Evolutionary conservation across 2,797 vertebrate species (phyloP), one percentile per base, ranked within the genome.

Genomic region (Remorina albescens): DNA sequence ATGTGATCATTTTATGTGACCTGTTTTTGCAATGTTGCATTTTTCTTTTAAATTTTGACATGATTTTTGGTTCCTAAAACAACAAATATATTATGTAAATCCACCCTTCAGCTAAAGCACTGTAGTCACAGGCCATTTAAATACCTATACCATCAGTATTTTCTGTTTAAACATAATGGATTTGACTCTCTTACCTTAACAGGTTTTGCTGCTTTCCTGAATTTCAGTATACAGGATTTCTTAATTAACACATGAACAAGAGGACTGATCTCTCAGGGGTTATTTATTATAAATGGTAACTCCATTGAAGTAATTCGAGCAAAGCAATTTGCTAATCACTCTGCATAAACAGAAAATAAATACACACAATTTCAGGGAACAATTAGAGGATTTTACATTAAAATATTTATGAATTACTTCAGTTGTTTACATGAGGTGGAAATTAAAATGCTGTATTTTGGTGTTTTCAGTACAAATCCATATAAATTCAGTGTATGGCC

Each of bases 261-360:
- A 65, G 30, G 60, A 69, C 30, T 69, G 34, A 75, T 76, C 58
- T 46, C 68, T 67, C 56, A 76, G 64, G 69, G 64, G 37, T 37
- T 73, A 74, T 82, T 86, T 78, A 81, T 82, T 67, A 73, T 70
- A 86, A 55, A 74, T 57, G 28, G 50, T 71, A 47, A 82, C 81
- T 57, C 76, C 60, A 83, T 87, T 76, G 51, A 86, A 87, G 73
- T 79, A 84, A 89, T 89, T 86, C 77, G 81, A 85, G 66, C 80
- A 82, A 87, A 71, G 50, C 78, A 80, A 85, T 84, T 83, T 71
- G 32, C 67, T 21, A 58, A 51, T 50, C 62, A 71, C 76, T 79
- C 68, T 55, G 53, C 41, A 76, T 84, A 87, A 91, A 80, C 88
- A 67, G 66, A 84, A 88, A 89, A 89, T 91, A 86, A 85, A n/a